Percentiles rank a stretch among this genome's conserved stretches.
phyloP scores from a whole-genome alignment of 1,140 invertebrate species.

The Drosophila ambigua region DNA sequence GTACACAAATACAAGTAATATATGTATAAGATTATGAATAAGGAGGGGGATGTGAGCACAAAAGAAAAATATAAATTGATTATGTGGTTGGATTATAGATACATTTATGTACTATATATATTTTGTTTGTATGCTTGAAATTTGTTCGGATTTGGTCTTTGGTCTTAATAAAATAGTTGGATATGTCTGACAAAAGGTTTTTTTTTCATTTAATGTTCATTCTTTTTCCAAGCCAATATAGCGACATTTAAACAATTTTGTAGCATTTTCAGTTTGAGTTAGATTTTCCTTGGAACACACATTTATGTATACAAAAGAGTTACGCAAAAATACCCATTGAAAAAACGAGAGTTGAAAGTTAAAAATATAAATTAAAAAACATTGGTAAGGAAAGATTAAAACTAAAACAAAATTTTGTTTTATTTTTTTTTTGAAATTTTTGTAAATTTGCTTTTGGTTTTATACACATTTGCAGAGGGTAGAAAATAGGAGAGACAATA shows the following conservation, averaged over 20 bases:
- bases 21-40: conserved; percentile 31
- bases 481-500: conserved; percentile 36
- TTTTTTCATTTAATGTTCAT: conserved; percentile 9
- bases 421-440: conserved; percentile 29
- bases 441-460: conserved; percentile 38
- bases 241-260: conserved; percentile 65
- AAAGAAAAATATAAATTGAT: conserved; percentile 63
- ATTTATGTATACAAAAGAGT: conserved; percentile 62
- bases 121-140: conserved; percentile 21
- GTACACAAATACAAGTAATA: conserved; percentile 54
- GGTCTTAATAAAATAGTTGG: conserved; percentile 41
- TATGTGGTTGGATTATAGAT: conserved; percentile 26
- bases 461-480: conserved; percentile 46
- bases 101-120: conserved; percentile 1
- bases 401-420: conserved; percentile 47
- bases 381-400: conserved; percentile 51
- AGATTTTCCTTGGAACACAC: not conserved
- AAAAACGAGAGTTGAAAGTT: conserved; percentile 28
- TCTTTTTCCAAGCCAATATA: conserved; percentile 45
- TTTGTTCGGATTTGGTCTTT: conserved; percentile 11
- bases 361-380: conserved; percentile 34
- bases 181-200: conserved; percentile 40
- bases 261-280: conserved; percentile 35
- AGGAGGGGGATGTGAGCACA: conserved; percentile 48
- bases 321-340: conserved; percentile 67